These are phyloP conservation scores for Lophotriccus pileatus DNA, from an alignment of 2,797 vertebrate species.

Conservation along the genomic window DNA sequence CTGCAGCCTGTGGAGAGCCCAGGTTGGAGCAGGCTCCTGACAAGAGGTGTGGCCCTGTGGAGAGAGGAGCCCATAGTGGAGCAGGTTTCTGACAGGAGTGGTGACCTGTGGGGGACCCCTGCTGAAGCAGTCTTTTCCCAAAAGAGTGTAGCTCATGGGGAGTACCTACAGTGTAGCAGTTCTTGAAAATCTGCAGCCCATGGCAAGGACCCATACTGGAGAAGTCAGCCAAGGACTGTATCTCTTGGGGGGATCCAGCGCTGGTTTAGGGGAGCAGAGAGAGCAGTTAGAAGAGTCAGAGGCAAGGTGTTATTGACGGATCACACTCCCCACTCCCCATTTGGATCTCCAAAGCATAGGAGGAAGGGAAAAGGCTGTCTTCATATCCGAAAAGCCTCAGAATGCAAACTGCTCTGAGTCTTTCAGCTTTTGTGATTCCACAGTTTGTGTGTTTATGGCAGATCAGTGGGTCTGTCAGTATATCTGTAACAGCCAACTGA, in stretches of 20 bases:
- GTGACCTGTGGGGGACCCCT: fast-evolving
- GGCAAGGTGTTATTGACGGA: background rate
- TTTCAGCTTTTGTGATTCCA: background rate
- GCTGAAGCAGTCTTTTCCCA: background rate
- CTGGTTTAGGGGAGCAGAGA: background rate
- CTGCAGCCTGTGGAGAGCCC: background rate
- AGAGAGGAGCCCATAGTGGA: background rate
- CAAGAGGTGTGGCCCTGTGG: background rate
- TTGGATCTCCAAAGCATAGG: background rate
- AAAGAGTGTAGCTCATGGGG: background rate
- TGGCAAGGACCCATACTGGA: background rate
- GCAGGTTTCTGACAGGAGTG: background rate
- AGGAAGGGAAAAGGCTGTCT: background rate
- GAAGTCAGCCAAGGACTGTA: background rate
- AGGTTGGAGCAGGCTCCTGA: background rate
- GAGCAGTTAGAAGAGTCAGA: background rate
- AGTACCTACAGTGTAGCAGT: background rate
- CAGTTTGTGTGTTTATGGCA: background rate
- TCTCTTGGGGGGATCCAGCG: fast-evolving
- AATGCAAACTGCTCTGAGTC: background rate
- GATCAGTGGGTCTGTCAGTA: background rate
- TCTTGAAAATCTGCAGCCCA: background rate
- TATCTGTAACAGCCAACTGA: background rate
- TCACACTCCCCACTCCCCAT: fast-evolving
- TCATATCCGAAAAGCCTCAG: background rate